A percentile compares a stretch with the other conserved stretches of the same genome.
Conservation (phyloP, 2,888 invertebrate genomes). For the Brachynemurus nebulosus region DNA sequence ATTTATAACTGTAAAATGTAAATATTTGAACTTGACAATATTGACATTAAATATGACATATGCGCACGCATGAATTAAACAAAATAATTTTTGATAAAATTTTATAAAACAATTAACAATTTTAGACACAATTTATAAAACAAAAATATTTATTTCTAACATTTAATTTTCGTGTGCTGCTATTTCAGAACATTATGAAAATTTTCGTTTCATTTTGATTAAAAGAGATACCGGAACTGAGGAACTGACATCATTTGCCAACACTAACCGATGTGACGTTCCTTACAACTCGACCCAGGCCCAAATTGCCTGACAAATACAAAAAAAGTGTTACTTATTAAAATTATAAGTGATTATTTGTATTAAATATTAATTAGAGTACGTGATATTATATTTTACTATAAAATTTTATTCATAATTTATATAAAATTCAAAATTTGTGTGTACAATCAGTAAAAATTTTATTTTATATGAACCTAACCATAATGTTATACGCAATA, state of each 20-base stretch:
- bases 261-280: conserved; percentile 9
- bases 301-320: conserved; percentile 2
- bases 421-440: too few relatives aligned
- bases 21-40: too few relatives aligned
- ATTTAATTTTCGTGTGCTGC: too few relatives aligned
- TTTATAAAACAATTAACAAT: too few relatives aligned
- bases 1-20: too few relatives aligned
- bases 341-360: neutral
- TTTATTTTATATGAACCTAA: too few relatives aligned
- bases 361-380: neutral
- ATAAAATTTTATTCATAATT: too few relatives aligned
- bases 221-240: conserved; percentile 1
- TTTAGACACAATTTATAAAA: too few relatives aligned
- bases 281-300: conserved; percentile 5
- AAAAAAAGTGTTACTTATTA: conserved; percentile 1
- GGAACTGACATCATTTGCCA: conserved; percentile 10
- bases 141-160: too few relatives aligned
- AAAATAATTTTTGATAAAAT: neutral
- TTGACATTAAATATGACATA: neutral
- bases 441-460: too few relatives aligned
- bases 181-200: too few relatives aligned
- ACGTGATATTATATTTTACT: neutral
- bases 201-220: neutral
- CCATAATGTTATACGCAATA: too few relatives aligned
- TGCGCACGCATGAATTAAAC: neutral